Evolutionary conservation across 2,113 vertebrate species (phyloP), one percentile per base, ranked within the genome.

Genomic region (Daubentonia madagascariensis): DNA sequence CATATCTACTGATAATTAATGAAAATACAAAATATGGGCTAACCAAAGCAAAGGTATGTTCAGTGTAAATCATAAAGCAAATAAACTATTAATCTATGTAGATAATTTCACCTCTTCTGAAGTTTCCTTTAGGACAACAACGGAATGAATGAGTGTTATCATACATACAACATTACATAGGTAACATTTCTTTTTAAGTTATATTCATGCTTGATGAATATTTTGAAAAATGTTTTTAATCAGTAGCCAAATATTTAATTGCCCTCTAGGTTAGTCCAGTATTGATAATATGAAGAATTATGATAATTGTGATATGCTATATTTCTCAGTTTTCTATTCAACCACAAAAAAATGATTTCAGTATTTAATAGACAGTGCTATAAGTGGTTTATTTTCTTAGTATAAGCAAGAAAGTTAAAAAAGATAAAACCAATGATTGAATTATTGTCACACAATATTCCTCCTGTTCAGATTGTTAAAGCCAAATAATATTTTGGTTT

Each of bases 171-270:
- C 14, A 35, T 83, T 76, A n/a, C 35, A 63, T 16, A 37, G 35
- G 18, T 59, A 85, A 50, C 25, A 81, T 87, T 86, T 95, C 32
- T 79, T 94, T 87, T 65, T 59, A 94, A 91, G 57, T 50, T 81
- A 70, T 63, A 52, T 14, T 57, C 18, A 65, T 45, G 7, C 5
- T 48, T 76, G 30, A 6, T 91, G 18, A 89, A 50, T 89, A 85
- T 81, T 96, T 80, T 86, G 3, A 1, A 89, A 57, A 79, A 50
- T 75, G 68, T 43, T 70, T 91, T 85, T 70, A 72, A 28, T 83
- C 68, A 84, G 6, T 52, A 67, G 22, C 54, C 68, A 18, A 88
- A 85, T 68, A 1, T 85, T 68, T 68, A 89, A 76, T 50, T 93
- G 32, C 11, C 23, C 11, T 85, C 57, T 25, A 61, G 22, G 93